phyloP scores from a whole-genome alignment of 2,888 invertebrate genomes.

The Hesperia comma region DNA sequence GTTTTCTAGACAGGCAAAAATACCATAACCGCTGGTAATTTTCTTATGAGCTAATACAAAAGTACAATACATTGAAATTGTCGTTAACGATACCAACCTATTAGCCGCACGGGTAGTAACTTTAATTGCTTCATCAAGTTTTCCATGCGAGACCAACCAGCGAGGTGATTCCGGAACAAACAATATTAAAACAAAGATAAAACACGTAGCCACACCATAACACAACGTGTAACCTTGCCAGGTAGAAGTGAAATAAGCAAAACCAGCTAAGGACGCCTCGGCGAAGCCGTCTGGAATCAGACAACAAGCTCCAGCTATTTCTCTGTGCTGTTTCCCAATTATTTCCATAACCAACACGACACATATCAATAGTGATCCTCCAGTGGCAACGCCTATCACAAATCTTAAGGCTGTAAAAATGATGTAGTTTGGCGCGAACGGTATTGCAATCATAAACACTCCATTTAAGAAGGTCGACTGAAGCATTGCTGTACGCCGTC shows the following conservation, averaged over 20 bases:
- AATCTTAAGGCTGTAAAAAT: slow-evolving; percentile 85
- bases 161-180: slow-evolving; percentile 65
- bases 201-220: slow-evolving; percentile 47
- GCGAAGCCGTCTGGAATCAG: slow-evolving; percentile 54
- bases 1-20: too few relatives aligned
- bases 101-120: slow-evolving; percentile 56
- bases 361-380: slow-evolving; percentile 87
- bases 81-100: background rate
- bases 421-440: slow-evolving; percentile 83
- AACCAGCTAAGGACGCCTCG: slow-evolving; percentile 49
- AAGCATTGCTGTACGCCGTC: slow-evolving; percentile 84
- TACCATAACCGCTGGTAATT: too few relatives aligned
- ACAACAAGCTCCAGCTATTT: slow-evolving; percentile 52
- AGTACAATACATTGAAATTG: background rate
- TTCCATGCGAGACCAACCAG: slow-evolving; percentile 61
- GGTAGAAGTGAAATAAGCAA: slow-evolving; percentile 55
- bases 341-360: slow-evolving; percentile 82
- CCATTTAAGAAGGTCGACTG: slow-evolving; percentile 86
- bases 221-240: slow-evolving; percentile 56
- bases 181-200: slow-evolving; percentile 49
- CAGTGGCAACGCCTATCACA: slow-evolving; percentile 87
- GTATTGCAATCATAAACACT: slow-evolving; percentile 85
- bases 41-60: too few relatives aligned
- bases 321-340: slow-evolving; percentile 77
- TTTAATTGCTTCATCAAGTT: slow-evolving; percentile 50